A percentile compares a stretch with the other conserved stretches of the same genome.
Conservation (phyloP, 2,888 invertebrate species). For the Drosophila rellima region DNA sequence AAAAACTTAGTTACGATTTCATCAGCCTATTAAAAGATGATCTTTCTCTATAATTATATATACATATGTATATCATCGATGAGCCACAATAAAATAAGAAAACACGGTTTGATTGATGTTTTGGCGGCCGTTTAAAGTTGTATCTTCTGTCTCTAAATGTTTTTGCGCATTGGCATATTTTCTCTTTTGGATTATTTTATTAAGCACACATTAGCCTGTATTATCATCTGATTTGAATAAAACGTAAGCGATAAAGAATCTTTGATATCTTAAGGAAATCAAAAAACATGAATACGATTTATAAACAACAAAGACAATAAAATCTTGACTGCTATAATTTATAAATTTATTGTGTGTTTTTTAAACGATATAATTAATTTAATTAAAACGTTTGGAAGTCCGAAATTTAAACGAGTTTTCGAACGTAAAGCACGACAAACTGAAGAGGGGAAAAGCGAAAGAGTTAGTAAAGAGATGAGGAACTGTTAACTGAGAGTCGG, state of each 20-base stretch:
- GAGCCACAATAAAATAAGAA: neutral
- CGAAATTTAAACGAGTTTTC: conserved; percentile 43
- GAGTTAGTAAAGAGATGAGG: conserved; percentile 3
- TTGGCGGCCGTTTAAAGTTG: conserved; percentile 11
- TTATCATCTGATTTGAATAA: conserved; percentile 21
- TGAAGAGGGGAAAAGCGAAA: conserved; percentile 18
- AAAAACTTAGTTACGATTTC: neutral
- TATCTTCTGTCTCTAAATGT: conserved; percentile 27
- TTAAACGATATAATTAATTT: conserved; percentile 35
- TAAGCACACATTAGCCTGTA: conserved; percentile 25
- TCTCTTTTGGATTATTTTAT: conserved; percentile 26
- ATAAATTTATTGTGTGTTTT: conserved; percentile 16
- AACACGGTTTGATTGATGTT: conserved; percentile 29
- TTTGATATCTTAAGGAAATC: conserved; percentile 26
- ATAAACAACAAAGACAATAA: neutral
- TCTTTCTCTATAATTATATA: conserved; percentile 23
- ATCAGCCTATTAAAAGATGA: neutral
- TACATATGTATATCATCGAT: conserved; percentile 16
- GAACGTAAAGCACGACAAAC: conserved; percentile 32
- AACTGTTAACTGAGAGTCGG: neutral
- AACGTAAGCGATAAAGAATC: conserved; percentile 3
- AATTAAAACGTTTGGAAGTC: conserved; percentile 30
- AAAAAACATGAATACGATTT: neutral
- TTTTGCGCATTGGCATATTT: conserved; percentile 20
- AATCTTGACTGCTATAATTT: conserved; percentile 17